Percentiles rank a stretch among this genome's conserved stretches.
phyloP scores from a whole-genome alignment of 2,113 vertebrate species.

The Prunella himalayana region DNA sequence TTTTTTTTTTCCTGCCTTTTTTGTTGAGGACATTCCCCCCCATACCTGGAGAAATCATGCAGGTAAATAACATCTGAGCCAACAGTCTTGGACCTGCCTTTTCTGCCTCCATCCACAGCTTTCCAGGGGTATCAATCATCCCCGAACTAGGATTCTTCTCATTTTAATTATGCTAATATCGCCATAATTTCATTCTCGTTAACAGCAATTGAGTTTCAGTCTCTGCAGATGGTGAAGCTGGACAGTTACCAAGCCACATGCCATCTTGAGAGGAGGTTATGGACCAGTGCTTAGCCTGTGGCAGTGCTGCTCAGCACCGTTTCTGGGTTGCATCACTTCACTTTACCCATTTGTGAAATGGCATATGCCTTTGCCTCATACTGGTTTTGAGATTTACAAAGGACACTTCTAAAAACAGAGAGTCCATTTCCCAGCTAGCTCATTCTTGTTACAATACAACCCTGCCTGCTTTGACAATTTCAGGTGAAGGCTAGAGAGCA shows the following conservation, averaged over 20 bases:
- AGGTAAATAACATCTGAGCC: conserved; percentile 47
- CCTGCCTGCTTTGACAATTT: background rate
- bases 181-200: conserved; percentile 59
- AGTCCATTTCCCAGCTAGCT: background rate
- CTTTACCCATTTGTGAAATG: background rate
- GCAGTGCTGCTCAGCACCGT: background rate
- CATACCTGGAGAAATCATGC: background rate
- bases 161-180: conserved; percentile 62
- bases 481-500: background rate
- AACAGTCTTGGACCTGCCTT: conserved; percentile 29
- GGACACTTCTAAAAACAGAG: background rate
- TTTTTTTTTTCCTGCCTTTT: background rate
- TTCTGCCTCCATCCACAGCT: conserved; percentile 4
- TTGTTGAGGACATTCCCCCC: background rate
- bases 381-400: background rate
- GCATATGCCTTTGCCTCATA: background rate
- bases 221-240: conserved; percentile 38
- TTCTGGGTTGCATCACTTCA: background rate
- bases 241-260: conserved; percentile 31
- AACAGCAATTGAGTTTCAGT: conserved; percentile 52
- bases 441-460: background rate
- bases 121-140: conserved; percentile 58
- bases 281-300: background rate
- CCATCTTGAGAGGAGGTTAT: conserved; percentile 5
- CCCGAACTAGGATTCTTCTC: conserved; percentile 53